Evolutionary conservation across 2,797 vertebrate species (phyloP).

Genomic region (Zenarchopterus dispar): DNA sequence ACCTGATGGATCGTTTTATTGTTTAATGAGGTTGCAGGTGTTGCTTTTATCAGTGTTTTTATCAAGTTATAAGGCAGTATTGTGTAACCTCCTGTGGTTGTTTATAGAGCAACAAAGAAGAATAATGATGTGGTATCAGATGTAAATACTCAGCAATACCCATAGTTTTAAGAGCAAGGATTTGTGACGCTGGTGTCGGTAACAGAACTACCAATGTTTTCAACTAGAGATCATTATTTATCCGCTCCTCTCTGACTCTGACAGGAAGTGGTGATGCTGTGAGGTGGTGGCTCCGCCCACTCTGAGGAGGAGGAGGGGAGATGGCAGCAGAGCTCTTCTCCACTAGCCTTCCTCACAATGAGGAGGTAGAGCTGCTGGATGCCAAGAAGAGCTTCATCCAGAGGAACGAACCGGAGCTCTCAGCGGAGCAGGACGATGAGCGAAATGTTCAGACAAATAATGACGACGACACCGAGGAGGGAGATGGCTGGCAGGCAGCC

Average conservation of each 20-base stretch:
- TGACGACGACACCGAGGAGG: conserved; percentile 79
- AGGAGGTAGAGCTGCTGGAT: conserved; percentile 73
- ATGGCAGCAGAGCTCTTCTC: conserved; percentile 92
- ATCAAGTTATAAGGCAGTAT: no score
- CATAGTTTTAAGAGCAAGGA: no score
- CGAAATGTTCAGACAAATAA: conserved; percentile 73
- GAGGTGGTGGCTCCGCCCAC: conserved; percentile 74
- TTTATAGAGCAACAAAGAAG: no score
- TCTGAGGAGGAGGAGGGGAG: conserved; percentile 77
- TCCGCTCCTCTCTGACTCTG: not conserved
- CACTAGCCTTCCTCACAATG: conserved; percentile 70
- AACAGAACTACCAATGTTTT: no score
- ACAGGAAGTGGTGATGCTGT: conserved; percentile 69
- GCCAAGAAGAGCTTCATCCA: conserved; percentile 59
- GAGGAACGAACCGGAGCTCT: conserved; percentile 55
- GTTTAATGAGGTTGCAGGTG: no score
- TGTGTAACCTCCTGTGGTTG: no score
- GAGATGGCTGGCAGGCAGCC: conserved; percentile 84
- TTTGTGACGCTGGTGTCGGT: no score
- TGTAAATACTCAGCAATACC: no score
- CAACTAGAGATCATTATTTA: no score
- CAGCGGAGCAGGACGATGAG: conserved; percentile 48
- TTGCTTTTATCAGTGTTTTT: no score
- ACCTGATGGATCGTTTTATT: no score
- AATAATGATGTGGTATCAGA: no score